Conservation (phyloP, 2,113 vertebrate genomes). For the Aspidoscelis tigris region DNA sequence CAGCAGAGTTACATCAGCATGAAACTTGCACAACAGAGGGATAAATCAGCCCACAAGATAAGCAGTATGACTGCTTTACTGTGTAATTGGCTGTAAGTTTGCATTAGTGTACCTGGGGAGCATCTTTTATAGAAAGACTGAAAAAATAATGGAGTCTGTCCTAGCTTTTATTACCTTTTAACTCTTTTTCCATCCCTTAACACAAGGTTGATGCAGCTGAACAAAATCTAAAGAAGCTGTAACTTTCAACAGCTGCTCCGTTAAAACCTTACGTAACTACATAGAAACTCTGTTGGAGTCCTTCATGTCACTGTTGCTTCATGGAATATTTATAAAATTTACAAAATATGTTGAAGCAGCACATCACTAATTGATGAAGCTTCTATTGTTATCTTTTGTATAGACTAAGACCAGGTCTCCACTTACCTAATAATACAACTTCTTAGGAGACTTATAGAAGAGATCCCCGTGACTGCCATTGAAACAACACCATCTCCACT, state of each 20-base stretch:
- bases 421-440: too few species aligned
- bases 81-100: conserved; percentile 39
- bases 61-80: conserved; percentile 41
- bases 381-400: conserved; percentile 50
- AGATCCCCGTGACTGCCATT: too few species aligned
- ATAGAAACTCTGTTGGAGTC: conserved; percentile 46
- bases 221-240: conserved; percentile 47
- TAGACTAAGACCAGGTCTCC: conserved; percentile 13
- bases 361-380: conserved; percentile 60
- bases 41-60: conserved; percentile 54
- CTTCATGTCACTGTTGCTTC: conserved; percentile 40
- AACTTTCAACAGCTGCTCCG: conserved; percentile 42
- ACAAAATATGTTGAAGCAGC: conserved; percentile 54
- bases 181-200: conserved; percentile 19
- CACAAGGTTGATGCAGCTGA: conserved; percentile 20
- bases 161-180: conserved; percentile 31
- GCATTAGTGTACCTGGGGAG: conserved; percentile 24
- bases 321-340: conserved; percentile 63
- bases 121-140: conserved; percentile 34
- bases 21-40: conserved; percentile 36
- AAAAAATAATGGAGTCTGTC: conserved; percentile 25
- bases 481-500: too few species aligned
- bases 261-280: conserved; percentile 32
- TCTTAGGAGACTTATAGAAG: too few species aligned
- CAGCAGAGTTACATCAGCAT: conserved; percentile 35